Percentiles rank a stretch among this genome's conserved stretches.
These are phyloP conservation scores for Poeciliopsis presidionis DNA, from an alignment of 2,797 vertebrate species.

Conservation along the genomic window DNA sequence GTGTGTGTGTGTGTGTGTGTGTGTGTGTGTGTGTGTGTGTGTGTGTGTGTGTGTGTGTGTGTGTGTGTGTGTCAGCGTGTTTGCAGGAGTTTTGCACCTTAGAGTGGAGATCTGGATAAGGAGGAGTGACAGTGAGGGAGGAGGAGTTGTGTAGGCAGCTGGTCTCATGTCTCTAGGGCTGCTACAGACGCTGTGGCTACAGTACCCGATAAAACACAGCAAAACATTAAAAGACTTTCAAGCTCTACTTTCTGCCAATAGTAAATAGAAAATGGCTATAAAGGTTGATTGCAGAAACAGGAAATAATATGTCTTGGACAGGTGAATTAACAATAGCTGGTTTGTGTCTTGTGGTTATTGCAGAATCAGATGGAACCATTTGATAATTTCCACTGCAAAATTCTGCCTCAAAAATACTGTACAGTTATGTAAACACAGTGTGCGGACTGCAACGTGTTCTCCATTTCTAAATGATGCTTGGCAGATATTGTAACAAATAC, in stretches of 20 bases:
- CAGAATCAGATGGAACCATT: slow-evolving; percentile 5
- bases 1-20: slow-evolving; percentile 20
- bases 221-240: slow-evolving; percentile 5
- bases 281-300: neutral
- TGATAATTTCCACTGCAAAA: slow-evolving; percentile 32
- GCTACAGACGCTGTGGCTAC: slow-evolving; percentile 42
- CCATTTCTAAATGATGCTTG: slow-evolving; percentile 27
- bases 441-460: slow-evolving; percentile 4
- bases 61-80: slow-evolving; percentile 25
- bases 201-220: slow-evolving; percentile 37
- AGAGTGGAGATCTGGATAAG: slow-evolving; percentile 53
- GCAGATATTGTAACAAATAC: neutral
- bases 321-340: neutral
- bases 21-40: slow-evolving; percentile 21
- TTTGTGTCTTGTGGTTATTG: neutral
- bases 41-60: slow-evolving; percentile 25
- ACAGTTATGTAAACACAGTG: slow-evolving; percentile 27
- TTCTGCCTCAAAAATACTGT: slow-evolving; percentile 11
- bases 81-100: slow-evolving; percentile 54
- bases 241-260: slow-evolving; percentile 5
- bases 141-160: slow-evolving; percentile 38
- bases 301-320: neutral
- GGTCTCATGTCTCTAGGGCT: slow-evolving; percentile 42
- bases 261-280: slow-evolving; percentile 9
- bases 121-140: slow-evolving; percentile 45